phyloP scores from a whole-genome alignment of 2,113 vertebrate species.

The Triplophysa rosa region DNA sequence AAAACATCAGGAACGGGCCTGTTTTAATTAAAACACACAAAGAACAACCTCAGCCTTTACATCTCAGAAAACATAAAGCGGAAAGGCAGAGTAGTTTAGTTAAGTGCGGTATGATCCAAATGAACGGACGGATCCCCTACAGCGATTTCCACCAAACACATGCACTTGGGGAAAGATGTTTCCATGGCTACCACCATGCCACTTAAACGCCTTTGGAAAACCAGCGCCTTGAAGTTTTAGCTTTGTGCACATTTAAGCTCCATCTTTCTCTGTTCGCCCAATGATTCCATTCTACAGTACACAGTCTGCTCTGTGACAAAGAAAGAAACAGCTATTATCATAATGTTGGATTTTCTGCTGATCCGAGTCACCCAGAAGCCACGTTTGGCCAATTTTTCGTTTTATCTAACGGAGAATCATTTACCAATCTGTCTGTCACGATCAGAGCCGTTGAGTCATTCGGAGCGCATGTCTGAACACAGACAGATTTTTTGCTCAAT shows the following conservation, averaged over 20 bases:
- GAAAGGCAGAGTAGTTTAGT: conserved; percentile 9
- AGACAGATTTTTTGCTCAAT: conserved; percentile 14
- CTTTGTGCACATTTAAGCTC: conserved; percentile 22
- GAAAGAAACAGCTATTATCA: background rate
- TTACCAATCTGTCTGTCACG: conserved; percentile 12
- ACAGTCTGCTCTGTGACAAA: background rate
- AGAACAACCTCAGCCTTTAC: background rate
- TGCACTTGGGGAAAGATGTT: conserved; percentile 1
- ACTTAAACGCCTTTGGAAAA: conserved; percentile 30
- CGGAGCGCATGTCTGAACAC: conserved; percentile 23
- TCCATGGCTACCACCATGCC: conserved; percentile 47
- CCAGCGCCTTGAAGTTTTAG: conserved; percentile 16
- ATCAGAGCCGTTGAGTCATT: conserved; percentile 22
- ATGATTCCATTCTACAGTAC: background rate
- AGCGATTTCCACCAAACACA: conserved; percentile 21
- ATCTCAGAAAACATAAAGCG: conserved; percentile 3
- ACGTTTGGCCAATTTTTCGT: background rate
- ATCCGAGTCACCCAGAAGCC: background rate
- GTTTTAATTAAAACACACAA: conserved; percentile 33
- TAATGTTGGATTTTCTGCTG: conserved; percentile 13
- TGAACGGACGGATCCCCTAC: conserved; percentile 23
- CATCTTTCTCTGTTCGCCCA: background rate
- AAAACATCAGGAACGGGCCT: background rate
- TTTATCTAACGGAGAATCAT: conserved; percentile 22
- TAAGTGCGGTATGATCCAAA: conserved; percentile 25